A percentile compares a stretch with the other conserved stretches of the same genome.
Conservation (phyloP, 2,113 vertebrate genomes). For the Felis catus region F.catus_Fca126_mat1.0 CM031421.1:55643001-55643500, state of each 20-base stretch:
- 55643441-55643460: constrained; percentile 53
- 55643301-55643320: constrained; percentile 91
- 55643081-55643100: constrained; percentile 80
- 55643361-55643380: constrained; percentile 89
- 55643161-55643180: constrained; percentile 86
- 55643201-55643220: constrained; percentile 74
- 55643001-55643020: constrained; percentile 82
- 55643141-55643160: constrained; percentile 85
- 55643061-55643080: constrained; percentile 83
- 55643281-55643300: constrained; percentile 90
- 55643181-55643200: constrained; percentile 86
- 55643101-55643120: constrained; percentile 87
- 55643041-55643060: constrained; percentile 86
- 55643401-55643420: background rate
- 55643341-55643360: constrained; percentile 86
- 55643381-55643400: constrained; percentile 78
- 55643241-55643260: constrained; percentile 83
- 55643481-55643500: background rate
- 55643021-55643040: constrained; percentile 85
- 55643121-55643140: constrained; percentile 88
- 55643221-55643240: constrained; percentile 85
- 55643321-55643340: constrained; percentile 88
- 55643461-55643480: background rate
- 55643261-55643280: constrained; percentile 92
- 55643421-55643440: constrained; percentile 28